These are phyloP conservation scores for Eulemur coronatus DNA, from an alignment of 2,797 vertebrate genomes.

Conservation along the genomic window DNA sequence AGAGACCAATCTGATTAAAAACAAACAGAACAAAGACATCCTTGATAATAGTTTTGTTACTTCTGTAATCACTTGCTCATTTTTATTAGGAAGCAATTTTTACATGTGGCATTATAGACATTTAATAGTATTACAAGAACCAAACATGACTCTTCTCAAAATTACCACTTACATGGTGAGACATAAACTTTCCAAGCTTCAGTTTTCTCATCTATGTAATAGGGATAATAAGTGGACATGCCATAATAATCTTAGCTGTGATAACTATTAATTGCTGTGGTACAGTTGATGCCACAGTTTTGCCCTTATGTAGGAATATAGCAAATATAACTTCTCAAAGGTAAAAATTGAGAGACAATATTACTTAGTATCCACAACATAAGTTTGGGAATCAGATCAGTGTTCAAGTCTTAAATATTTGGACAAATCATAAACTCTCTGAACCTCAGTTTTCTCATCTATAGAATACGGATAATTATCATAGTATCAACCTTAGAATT, in stretches of 20 bases:
- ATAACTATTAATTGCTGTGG: neutral
- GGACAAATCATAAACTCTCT: neutral
- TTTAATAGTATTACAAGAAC: neutral
- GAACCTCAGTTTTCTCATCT: slow-evolving; percentile 16
- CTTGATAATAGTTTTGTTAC: neutral
- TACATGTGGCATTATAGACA: neutral
- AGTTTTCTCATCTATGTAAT: neutral
- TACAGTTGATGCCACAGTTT: neutral
- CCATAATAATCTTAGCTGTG: neutral
- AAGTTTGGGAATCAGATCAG: neutral
- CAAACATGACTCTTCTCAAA: neutral
- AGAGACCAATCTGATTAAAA: slow-evolving; percentile 8
- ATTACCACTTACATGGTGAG: neutral
- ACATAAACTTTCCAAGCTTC: neutral
- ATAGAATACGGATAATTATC: neutral
- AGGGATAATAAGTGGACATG: no score
- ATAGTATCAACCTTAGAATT: neutral
- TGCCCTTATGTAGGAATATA: neutral
- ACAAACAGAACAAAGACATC: neutral
- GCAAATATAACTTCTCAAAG: slow-evolving; percentile 1
- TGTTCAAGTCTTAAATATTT: neutral
- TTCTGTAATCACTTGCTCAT: neutral
- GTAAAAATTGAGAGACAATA: neutral
- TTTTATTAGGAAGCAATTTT: neutral
- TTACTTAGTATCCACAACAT: neutral